phyloP scores from a whole-genome alignment of 2,113 vertebrate genomes.

The Glaucidium brasilianum region DNA sequence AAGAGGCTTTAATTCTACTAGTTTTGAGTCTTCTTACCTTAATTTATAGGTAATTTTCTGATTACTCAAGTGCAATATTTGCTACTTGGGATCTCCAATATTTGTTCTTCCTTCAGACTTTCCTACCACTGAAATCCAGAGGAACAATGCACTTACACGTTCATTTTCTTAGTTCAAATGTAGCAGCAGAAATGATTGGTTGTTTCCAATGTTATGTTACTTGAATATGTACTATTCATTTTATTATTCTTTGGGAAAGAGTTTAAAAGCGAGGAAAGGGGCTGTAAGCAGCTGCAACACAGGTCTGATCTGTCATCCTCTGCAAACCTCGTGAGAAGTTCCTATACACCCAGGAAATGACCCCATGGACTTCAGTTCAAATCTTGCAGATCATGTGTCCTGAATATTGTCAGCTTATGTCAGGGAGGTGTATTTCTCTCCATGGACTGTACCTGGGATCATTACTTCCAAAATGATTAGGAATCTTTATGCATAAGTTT shows the following conservation, averaged over 20 bases:
- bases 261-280: neutral
- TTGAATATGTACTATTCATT: neutral
- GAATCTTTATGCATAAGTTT: neutral
- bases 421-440: neutral
- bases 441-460: rapidly evolving
- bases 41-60: neutral
- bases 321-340: neutral
- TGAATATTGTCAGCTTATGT: neutral
- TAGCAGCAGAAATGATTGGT: neutral
- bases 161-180: neutral
- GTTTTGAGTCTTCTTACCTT: neutral
- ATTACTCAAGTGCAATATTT: neutral
- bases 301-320: neutral
- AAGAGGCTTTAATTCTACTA: neutral
- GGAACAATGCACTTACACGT: rapidly evolving
- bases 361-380: neutral
- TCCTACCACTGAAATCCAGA: neutral
- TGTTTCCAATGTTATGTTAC: neutral
- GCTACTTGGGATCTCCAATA: neutral
- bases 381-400: neutral
- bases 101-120: neutral
- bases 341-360: neutral
- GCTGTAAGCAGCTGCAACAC: neutral
- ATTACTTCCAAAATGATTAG: neutral
- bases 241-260: neutral